Evolutionary conservation across 2,113 vertebrate genomes (phyloP).

Genomic region (Gasterosteus nipponicus): DNA sequence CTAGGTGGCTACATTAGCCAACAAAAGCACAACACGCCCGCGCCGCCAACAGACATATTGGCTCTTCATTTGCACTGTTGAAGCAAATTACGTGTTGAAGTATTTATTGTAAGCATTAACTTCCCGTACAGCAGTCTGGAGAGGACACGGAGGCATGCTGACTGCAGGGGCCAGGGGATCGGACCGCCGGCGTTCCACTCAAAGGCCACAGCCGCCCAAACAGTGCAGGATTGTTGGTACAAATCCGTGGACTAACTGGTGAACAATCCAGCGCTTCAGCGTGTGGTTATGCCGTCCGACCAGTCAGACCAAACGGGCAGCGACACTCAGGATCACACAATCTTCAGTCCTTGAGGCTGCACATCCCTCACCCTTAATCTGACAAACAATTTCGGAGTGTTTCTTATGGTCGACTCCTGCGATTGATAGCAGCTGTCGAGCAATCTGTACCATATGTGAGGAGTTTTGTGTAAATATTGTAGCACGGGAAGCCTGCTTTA

Average conservation of each 20-base stretch:
- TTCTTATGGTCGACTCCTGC: conserved; percentile 52
- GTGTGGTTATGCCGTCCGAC: neutral
- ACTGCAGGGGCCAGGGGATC: neutral
- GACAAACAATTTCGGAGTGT: conserved; percentile 75
- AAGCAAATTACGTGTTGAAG: neutral
- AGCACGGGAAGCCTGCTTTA: conserved; percentile 72
- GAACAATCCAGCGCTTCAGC: conserved; percentile 13
- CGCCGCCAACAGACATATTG: neutral
- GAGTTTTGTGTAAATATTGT: conserved; percentile 77
- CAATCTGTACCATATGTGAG: conserved; percentile 76
- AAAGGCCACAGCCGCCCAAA: neutral
- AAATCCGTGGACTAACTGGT: neutral
- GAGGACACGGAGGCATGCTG: neutral
- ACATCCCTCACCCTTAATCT: conserved; percentile 67
- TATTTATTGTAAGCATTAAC: too few relatives aligned
- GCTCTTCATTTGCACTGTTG: neutral
- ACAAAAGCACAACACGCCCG: neutral
- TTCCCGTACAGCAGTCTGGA: neutral
- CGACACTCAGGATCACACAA: conserved; percentile 28
- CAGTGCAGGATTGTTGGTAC: neutral
- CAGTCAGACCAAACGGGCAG: conserved; percentile 28
- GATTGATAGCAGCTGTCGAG: conserved; percentile 76
- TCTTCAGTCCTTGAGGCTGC: conserved; percentile 43
- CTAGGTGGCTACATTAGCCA: neutral
- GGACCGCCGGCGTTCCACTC: neutral